Percentiles rank a stretch among this genome's conserved stretches.
These are phyloP conservation scores for Stenopsyche tienmushanensis DNA, from an alignment of 1,140 invertebrate genomes.

Conservation along the genomic window DNA sequence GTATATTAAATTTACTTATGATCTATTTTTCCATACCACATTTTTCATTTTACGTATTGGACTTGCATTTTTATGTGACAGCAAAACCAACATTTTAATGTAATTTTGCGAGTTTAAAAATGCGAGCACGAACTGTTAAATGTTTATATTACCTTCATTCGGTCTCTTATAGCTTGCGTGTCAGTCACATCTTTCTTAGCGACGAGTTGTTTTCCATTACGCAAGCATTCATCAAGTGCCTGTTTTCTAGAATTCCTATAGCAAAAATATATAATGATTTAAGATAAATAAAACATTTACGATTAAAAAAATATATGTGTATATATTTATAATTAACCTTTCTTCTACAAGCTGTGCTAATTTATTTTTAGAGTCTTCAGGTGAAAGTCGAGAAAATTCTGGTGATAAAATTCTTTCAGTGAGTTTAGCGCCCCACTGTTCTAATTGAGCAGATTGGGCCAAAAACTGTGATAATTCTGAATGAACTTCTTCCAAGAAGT, in stretches of 20 bases:
- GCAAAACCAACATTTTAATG: neutral
- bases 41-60: no score
- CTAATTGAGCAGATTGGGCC: slow-evolving; percentile 66
- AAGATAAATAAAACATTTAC: neutral
- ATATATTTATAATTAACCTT: slow-evolving; percentile 41
- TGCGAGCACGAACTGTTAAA: neutral
- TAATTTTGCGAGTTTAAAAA: neutral
- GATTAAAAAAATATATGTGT: neutral
- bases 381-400: slow-evolving; percentile 66
- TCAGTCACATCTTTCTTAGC: slow-evolving; percentile 89
- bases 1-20: no score
- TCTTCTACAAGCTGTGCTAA: slow-evolving; percentile 59
- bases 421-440: slow-evolving; percentile 70
- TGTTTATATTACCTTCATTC: slow-evolving; percentile 65
- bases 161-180: slow-evolving; percentile 79
- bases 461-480: slow-evolving; percentile 70
- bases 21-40: no score
- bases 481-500: slow-evolving; percentile 81
- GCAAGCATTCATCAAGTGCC: slow-evolving; percentile 75
- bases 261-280: slow-evolving; percentile 3
- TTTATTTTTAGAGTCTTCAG: slow-evolving; percentile 67
- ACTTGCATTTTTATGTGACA: no score
- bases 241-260: slow-evolving; percentile 53
- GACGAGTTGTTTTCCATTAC: slow-evolving; percentile 80
- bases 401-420: slow-evolving; percentile 75